These are phyloP conservation scores for Sitobion miscanthi DNA, from an alignment of 1,140 invertebrate species.

Conservation along the genomic window DNA sequence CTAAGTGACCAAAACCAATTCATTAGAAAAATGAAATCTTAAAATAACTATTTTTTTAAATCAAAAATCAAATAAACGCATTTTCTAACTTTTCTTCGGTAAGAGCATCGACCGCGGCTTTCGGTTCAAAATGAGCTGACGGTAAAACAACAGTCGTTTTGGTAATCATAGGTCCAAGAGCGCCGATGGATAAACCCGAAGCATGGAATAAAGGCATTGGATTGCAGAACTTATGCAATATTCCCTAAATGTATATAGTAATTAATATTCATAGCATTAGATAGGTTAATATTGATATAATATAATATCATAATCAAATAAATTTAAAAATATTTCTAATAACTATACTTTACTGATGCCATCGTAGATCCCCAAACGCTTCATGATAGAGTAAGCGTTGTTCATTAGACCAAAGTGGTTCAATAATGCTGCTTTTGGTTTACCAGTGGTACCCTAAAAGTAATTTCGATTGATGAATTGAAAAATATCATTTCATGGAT, in stretches of 20 bases:
- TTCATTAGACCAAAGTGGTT: conserved; percentile 86
- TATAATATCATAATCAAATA: neutral
- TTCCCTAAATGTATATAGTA: neutral
- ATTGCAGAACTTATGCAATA: conserved; percentile 68
- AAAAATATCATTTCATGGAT: neutral
- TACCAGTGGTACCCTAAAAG: conserved; percentile 79
- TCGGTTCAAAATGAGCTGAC: conserved; percentile 72
- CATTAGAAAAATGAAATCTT: neutral
- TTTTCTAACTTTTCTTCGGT: conserved; percentile 72
- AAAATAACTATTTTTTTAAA: too few species aligned
- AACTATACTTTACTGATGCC: neutral
- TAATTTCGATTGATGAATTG: neutral
- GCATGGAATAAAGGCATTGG: conserved; percentile 93
- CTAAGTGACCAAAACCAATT: neutral
- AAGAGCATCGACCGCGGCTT: conserved; percentile 71
- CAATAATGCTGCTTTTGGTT: conserved; percentile 85
- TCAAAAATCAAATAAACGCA: neutral
- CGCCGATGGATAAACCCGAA: conserved; percentile 78
- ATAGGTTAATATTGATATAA: too few species aligned
- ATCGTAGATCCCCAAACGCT: conserved; percentile 39
- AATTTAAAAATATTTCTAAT: neutral
- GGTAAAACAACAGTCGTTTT: conserved; percentile 77
- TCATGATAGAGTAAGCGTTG: conserved; percentile 71
- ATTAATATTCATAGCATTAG: neutral
- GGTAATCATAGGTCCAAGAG: conserved; percentile 68